Percentiles rank a stretch among this genome's conserved stretches.
phyloP scores from a whole-genome alignment of 2,888 invertebrate species.

The Teleogryllus oceanicus region DNA sequence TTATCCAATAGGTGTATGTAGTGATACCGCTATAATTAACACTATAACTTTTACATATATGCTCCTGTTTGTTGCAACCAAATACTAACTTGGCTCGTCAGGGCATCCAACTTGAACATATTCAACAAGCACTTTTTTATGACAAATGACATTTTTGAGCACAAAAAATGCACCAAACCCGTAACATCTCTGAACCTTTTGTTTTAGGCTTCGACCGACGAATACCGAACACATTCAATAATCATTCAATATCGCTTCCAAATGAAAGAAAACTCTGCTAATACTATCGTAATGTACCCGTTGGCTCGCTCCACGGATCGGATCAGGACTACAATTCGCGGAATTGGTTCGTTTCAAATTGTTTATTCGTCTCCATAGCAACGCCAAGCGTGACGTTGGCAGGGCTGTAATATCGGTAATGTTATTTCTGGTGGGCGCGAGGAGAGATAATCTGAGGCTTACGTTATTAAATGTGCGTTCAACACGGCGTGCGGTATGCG shows the following conservation, averaged over 20 bases:
- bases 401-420: neutral
- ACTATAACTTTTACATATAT: too few species aligned
- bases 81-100: too few species aligned
- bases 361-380: neutral
- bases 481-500: neutral
- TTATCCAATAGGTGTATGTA: too few species aligned
- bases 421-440: constrained; percentile 10
- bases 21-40: too few species aligned
- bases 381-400: neutral
- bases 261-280: neutral
- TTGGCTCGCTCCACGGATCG: neutral
- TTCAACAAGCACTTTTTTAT: too few species aligned
- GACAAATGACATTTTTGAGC: too few species aligned
- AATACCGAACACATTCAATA: neutral
- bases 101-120: too few species aligned
- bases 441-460: constrained; percentile 10
- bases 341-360: neutral
- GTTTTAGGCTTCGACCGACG: neutral
- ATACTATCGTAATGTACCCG: neutral
- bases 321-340: neutral
- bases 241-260: neutral
- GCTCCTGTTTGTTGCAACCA: too few species aligned
- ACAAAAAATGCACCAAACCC: neutral
- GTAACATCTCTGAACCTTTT: neutral
- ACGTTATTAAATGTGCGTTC: constrained; percentile 18